Evolutionary conservation across 1,140 invertebrate genomes (phyloP), one percentile per base, ranked within the genome.

Genomic region (Drosophila pandora): DNA sequence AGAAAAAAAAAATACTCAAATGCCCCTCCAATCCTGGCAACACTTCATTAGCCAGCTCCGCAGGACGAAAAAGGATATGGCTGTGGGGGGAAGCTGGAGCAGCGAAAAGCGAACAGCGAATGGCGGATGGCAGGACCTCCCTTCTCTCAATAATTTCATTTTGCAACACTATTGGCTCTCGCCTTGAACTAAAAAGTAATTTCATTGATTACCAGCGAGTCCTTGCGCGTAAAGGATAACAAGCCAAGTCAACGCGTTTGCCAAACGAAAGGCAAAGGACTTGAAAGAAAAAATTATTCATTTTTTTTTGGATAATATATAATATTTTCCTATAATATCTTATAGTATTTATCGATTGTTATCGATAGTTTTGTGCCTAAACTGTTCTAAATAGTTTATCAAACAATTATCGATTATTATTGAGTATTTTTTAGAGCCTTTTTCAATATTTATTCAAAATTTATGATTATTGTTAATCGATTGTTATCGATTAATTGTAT

Each of bases 121-220:
- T 30, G 10, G 34, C 12, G 34, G 12, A 17, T 60, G 22, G 41
- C 34, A 52, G 32, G 41, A 56, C 32, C 49, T 49, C 23, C 37
- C 13, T 53, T 69, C 69, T 65, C 71, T 65, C 83, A 88, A 88
- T 88, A 88, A 88, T 88, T 88, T 88, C 69, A 88, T 88, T 88
- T 88, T 63, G 75, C 67, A 88, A 61, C 79, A 79, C 79, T 79
- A 88, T 88, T 88, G 83, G 72, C 76, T 82, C 32, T 78, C 34
- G 81, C 77, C 69, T 67, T 73, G 57, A 76, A 79, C 75, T 76
- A 74, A 88, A 88, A 88, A 83, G 83, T 88, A 88, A 88, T 88
- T 79, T 83, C 83, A 88, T 88, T 88, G 83, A 88, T 88, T 88
- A 88, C 82, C 50, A 80, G 73, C 49, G 64, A 53, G 55, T 53